phyloP scores from a whole-genome alignment of 2,113 vertebrate species.

The Neogale vison region DNA sequence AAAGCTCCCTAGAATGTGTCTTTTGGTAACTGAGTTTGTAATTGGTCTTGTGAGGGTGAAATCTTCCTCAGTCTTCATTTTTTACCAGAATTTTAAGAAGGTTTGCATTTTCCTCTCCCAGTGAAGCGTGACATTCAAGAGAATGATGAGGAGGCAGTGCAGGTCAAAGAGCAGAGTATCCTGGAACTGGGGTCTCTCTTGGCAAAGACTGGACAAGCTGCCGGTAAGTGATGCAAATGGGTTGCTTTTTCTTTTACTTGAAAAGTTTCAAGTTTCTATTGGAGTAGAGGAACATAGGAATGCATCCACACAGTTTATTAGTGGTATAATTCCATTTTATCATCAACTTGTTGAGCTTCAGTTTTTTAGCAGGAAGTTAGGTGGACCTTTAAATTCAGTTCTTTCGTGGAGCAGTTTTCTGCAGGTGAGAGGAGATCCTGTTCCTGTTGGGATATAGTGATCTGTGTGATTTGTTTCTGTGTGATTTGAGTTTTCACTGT shows the following conservation, averaged over 20 bases:
- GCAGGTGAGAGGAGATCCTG: neutral
- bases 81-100: slow-evolving; percentile 54
- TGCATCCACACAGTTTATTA: neutral
- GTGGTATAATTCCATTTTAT: slow-evolving; percentile 23
- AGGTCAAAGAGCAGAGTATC: slow-evolving; percentile 99
- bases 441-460: neutral
- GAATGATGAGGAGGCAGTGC: slow-evolving; percentile 97
- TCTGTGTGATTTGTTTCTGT: slow-evolving; percentile 52
- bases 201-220: slow-evolving; percentile 98
- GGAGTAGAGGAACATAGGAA: neutral
- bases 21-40: slow-evolving; percentile 35
- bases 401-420: slow-evolving; percentile 33
- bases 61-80: slow-evolving; percentile 18
- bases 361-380: slow-evolving; percentile 8
- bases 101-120: slow-evolving; percentile 74
- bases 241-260: neutral
- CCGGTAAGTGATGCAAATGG: slow-evolving; percentile 86
- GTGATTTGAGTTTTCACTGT: slow-evolving; percentile 1
- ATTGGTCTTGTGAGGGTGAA: slow-evolving; percentile 38
- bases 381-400: slow-evolving; percentile 22
- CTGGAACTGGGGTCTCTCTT: slow-evolving; percentile 95
- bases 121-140: slow-evolving; percentile 98
- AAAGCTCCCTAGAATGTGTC: neutral
- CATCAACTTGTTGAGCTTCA: slow-evolving; percentile 45
- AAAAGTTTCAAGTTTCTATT: neutral